Evolutionary conservation across 2,797 vertebrate species (phyloP).

Genomic region (Betta splendens): DNA sequence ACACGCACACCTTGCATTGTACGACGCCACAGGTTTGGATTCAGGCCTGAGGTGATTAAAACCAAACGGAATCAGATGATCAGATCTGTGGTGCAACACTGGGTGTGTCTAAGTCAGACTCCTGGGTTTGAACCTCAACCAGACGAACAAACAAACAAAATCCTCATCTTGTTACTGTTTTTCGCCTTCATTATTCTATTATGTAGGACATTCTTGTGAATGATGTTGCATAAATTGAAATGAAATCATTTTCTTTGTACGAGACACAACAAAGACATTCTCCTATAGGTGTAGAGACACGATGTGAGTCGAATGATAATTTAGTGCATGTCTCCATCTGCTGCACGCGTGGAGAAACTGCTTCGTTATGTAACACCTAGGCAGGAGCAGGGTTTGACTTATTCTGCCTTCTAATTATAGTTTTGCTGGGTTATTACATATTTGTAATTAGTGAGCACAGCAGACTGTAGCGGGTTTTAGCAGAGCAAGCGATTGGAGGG

Average conservation of each 20-base stretch:
- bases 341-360: conserved; percentile 46
- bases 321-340: conserved; percentile 70
- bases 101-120: conserved; percentile 53
- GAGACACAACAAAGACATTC: conserved; percentile 71
- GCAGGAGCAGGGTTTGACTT: neutral
- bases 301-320: conserved; percentile 43
- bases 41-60: neutral
- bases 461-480: no score
- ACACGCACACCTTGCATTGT: neutral
- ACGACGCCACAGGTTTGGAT: conserved; percentile 14
- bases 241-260: conserved; percentile 52
- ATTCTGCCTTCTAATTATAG: conserved; percentile 13
- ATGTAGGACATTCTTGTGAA: neutral
- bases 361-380: conserved; percentile 43
- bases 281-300: conserved; percentile 1
- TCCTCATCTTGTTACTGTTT: neutral
- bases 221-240: neutral
- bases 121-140: neutral
- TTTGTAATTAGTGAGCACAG: no score
- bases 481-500: no score
- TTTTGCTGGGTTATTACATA: no score
- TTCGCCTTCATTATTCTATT: fast-evolving
- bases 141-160: neutral
- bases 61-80: neutral
- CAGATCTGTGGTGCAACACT: conserved; percentile 4